Evolutionary conservation across 2,797 vertebrate species (phyloP).

Genomic region (Liasis olivaceus): DNA sequence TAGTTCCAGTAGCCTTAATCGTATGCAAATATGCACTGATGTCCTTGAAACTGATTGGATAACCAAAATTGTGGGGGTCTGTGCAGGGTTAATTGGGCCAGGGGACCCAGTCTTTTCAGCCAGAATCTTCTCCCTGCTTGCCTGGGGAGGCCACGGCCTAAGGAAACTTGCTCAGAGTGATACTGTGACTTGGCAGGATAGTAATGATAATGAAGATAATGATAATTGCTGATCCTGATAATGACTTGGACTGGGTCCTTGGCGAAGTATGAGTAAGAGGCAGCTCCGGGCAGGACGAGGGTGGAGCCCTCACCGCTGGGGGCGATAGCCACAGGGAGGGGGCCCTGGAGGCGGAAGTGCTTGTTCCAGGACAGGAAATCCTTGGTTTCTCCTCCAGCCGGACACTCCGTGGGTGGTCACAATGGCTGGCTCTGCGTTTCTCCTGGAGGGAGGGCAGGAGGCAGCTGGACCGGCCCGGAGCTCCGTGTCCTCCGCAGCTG

Average conservation of each 20-base stretch:
- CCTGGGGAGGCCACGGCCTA: not conserved
- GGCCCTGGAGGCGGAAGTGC: slow-evolving; percentile 49
- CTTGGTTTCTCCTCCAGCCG: slow-evolving; percentile 60
- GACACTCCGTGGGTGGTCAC: slow-evolving; percentile 60
- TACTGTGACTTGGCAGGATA: not conserved
- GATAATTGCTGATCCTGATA: not conserved
- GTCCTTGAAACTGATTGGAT: not conserved
- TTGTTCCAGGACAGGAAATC: slow-evolving; percentile 65
- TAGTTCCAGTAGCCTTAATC: not conserved
- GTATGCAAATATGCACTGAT: not conserved
- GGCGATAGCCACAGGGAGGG: slow-evolving; percentile 36
- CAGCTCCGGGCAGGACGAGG: accelerated
- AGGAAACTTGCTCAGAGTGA: not conserved
- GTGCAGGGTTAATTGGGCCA: not conserved
- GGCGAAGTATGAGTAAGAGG: not conserved
- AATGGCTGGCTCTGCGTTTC: slow-evolving; percentile 52
- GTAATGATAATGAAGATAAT: not conserved
- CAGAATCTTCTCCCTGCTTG: not conserved
- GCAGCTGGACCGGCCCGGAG: not conserved
- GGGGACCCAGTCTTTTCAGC: not conserved
- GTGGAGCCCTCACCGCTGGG: not conserved
- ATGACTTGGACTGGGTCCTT: not conserved
- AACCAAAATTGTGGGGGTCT: not conserved
- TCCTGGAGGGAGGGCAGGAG: not conserved
- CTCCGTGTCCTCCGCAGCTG: accelerated